Evolutionary conservation across 53 echinoderm and acorn worm species (phyloP).

Genomic region (Apostichopus leukothele): DNA sequence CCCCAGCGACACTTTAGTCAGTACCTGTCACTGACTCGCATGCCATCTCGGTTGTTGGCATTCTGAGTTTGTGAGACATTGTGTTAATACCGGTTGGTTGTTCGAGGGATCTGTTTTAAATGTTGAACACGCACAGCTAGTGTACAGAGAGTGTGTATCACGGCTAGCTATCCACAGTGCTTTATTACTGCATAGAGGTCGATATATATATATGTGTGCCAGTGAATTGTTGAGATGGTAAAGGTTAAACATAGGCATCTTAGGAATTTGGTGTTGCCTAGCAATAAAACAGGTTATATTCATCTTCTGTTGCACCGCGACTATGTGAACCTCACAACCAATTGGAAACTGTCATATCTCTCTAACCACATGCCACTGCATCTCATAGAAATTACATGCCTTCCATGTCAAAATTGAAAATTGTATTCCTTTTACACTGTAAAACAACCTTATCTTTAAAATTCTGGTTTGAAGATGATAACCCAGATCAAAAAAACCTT

Average conservation of each 20-base stretch:
- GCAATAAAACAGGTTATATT: conserved; percentile 34
- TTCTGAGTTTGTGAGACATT: not conserved
- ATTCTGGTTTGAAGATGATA: no score
- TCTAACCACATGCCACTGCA: not conserved
- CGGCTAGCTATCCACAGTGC: not conserved
- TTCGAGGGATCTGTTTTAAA: not conserved
- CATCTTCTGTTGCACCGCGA: not conserved
- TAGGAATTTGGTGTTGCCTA: conserved; percentile 23
- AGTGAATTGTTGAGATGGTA: conserved; percentile 5
- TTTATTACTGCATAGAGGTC: not conserved
- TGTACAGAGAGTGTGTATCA: not conserved
- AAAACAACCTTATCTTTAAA: no score
- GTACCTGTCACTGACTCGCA: conserved; percentile 20
- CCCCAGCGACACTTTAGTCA: conserved; percentile 31
- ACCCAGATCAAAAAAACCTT: no score
- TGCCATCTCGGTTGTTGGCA: conserved; percentile 45
- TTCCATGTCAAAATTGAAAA: not conserved
- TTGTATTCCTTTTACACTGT: no score
- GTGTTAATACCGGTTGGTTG: no score
- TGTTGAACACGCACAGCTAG: not conserved
- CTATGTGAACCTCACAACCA: not conserved
- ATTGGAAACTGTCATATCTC: not conserved
- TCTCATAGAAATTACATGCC: not conserved
- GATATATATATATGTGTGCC: not conserved
- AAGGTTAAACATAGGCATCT: conserved; percentile 36